These are phyloP conservation scores for Drosophila pseudotalamancana DNA, from an alignment of 2,888 invertebrate species.

Conservation along the genomic window DNA sequence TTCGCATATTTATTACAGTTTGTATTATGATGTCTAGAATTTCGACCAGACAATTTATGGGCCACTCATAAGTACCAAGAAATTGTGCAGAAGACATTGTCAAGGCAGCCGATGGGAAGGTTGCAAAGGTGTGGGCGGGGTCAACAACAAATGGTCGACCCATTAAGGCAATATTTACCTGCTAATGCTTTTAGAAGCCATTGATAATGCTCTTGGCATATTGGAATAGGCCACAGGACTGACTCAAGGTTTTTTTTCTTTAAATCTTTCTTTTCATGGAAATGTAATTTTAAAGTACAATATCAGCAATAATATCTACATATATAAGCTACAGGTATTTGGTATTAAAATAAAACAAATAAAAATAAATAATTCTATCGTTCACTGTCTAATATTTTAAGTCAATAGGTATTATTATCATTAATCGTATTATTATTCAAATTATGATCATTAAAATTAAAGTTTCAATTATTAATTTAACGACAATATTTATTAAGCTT, in stretches of 20 bases:
- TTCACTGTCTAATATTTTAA: too few relatives aligned
- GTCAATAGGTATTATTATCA: too few relatives aligned
- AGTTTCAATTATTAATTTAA: too few relatives aligned
- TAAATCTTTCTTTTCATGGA: neutral
- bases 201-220: constrained; percentile 23
- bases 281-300: too few relatives aligned
- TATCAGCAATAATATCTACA: too few relatives aligned
- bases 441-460: too few relatives aligned
- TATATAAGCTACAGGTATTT: too few relatives aligned
- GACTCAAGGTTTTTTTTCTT: neutral
- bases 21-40: constrained; percentile 75
- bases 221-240: neutral
- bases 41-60: constrained; percentile 71
- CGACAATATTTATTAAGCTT: too few relatives aligned
- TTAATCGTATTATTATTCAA: too few relatives aligned
- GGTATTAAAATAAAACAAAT: too few relatives aligned
- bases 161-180: constrained; percentile 55
- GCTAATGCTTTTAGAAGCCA: constrained; percentile 32
- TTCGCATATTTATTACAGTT: constrained; percentile 69
- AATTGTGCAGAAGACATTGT: neutral
- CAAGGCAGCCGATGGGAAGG: neutral
- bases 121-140: neutral
- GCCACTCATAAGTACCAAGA: constrained; percentile 31
- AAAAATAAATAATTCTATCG: too few relatives aligned
- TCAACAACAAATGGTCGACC: constrained; percentile 33